Evolutionary conservation across 2,113 vertebrate species (phyloP).

Genomic region (Lasiurus cinereus): DNA sequence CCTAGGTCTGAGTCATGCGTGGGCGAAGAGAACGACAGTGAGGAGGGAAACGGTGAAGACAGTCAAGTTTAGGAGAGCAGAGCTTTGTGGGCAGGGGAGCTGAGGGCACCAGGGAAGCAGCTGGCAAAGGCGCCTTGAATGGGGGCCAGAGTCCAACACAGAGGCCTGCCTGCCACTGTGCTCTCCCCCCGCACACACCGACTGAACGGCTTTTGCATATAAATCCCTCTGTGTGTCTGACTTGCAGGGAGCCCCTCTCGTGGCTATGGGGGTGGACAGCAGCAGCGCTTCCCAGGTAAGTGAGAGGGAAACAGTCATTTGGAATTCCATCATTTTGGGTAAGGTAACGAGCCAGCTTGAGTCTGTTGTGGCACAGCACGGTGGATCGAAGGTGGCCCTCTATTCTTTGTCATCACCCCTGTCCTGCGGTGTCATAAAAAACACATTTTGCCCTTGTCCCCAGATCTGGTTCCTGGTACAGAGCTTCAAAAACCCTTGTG

Average conservation of each 20-base stretch:
- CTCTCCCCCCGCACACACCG: too few relatives aligned
- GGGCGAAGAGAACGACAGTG: too few relatives aligned
- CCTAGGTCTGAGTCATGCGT: not conserved
- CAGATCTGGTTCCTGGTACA: slow-evolving; percentile 24
- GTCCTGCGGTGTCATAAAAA: not conserved
- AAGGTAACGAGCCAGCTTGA: not conserved
- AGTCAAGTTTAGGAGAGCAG: not conserved
- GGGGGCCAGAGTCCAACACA: not conserved
- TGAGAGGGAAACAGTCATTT: not conserved
- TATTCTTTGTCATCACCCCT: not conserved
- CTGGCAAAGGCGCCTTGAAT: not conserved
- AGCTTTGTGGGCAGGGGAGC: not conserved
- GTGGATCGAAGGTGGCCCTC: not conserved
- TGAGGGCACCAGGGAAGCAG: not conserved
- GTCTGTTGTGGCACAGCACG: not conserved
- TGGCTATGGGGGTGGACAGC: not conserved
- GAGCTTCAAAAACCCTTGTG: not conserved
- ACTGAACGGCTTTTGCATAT: not conserved
- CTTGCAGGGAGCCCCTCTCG: not conserved
- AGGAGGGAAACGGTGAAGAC: not conserved
- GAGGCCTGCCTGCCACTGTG: too few relatives aligned
- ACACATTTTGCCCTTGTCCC: not conserved
- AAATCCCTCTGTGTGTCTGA: not conserved
- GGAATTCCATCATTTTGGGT: not conserved
- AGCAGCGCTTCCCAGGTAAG: not conserved